phyloP scores from a whole-genome alignment of 2,113 vertebrate species.

The Aegotheles bennettii region DNA sequence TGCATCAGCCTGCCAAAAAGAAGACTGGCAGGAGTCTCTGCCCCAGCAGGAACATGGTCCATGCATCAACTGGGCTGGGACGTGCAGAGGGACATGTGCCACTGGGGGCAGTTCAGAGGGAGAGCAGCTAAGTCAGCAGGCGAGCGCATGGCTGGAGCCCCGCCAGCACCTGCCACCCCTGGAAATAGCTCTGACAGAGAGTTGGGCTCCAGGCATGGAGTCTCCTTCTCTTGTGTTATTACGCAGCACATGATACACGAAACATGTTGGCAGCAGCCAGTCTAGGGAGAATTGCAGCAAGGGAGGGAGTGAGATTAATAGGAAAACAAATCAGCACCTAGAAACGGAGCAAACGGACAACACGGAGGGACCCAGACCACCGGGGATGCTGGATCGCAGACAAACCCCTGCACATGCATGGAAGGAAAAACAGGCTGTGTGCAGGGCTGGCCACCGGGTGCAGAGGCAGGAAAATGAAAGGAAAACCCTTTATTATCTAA shows the following conservation, averaged over 20 bases:
- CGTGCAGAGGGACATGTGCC: conserved; percentile 14
- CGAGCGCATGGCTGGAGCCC: neutral
- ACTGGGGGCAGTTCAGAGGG: neutral
- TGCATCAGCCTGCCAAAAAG: neutral
- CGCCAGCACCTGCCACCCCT: conserved; percentile 49
- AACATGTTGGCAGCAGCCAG: neutral
- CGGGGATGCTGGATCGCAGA: neutral
- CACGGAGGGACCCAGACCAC: conserved; percentile 8
- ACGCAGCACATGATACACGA: neutral
- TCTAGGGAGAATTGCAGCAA: neutral
- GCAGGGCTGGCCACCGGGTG: neutral
- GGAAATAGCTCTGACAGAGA: conserved; percentile 37
- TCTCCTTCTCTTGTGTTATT: neutral
- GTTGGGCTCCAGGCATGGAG: neutral
- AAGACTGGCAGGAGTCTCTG: neutral
- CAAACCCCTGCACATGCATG: neutral
- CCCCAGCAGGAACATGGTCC: neutral
- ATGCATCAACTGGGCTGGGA: neutral
- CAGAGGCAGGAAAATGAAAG: neutral
- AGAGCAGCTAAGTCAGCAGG: neutral
- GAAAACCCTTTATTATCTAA: conserved; percentile 32
- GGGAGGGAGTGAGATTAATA: conserved; percentile 2
- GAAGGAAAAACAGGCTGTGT: neutral
- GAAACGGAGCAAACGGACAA: conserved; percentile 22
- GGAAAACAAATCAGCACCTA: conserved; percentile 60